Conservation (phyloP, 2,888 invertebrate genomes). For the Ectemnius continuus region DNA sequence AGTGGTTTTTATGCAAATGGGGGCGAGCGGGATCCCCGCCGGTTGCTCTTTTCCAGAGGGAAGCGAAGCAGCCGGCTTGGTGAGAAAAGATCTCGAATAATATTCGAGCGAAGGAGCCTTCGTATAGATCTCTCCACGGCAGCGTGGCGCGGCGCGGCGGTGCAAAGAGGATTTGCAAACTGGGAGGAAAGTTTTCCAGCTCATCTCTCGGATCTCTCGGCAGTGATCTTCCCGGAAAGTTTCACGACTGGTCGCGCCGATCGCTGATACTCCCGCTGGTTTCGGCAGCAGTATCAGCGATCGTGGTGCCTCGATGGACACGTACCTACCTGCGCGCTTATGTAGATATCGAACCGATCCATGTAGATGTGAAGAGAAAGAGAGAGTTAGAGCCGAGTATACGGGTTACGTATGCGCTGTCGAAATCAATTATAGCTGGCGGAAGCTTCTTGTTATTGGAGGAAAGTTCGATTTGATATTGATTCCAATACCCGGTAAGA, state of each 20-base stretch:
- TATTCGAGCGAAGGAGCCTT: constrained; percentile 44
- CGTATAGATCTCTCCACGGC: constrained; percentile 27
- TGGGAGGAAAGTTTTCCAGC: constrained; percentile 52
- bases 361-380: too few species aligned
- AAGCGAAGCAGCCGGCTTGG: too few species aligned
- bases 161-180: constrained; percentile 57
- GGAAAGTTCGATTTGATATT: constrained; percentile 48
- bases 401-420: too few species aligned
- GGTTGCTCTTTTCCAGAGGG: too few species aligned
- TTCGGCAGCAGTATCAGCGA: too few species aligned
- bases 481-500: constrained; percentile 24
- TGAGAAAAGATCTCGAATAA: constrained; percentile 34
- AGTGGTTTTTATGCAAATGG: too few species aligned
- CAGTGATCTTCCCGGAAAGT: constrained; percentile 52
- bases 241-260: constrained; percentile 48
- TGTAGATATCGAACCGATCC: too few species aligned
- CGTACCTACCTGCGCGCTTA: too few species aligned
- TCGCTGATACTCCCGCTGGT: constrained; percentile 35
- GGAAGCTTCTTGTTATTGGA: constrained; percentile 46
- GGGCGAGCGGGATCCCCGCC: too few species aligned
- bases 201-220: constrained; percentile 41
- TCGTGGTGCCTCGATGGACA: too few species aligned
- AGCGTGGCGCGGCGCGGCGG: not conserved
- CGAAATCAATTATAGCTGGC: constrained; percentile 43
- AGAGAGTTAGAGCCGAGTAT: too few species aligned